Percentiles rank a stretch among this genome's conserved stretches.
These are phyloP conservation scores for Callipepla squamata DNA, from an alignment of 2,113 vertebrate genomes.

Conservation along the genomic window DNA sequence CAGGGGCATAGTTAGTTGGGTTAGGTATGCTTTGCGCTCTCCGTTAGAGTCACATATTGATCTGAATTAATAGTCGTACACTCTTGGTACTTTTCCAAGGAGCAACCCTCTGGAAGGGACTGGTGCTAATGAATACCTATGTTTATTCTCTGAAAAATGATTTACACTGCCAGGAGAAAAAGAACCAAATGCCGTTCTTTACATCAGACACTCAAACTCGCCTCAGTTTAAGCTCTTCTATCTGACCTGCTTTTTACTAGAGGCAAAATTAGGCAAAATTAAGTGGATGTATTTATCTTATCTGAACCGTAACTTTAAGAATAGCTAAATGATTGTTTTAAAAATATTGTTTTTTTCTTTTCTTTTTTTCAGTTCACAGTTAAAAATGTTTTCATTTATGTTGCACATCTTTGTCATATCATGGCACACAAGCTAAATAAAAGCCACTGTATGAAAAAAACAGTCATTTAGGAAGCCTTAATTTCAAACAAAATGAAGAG, in stretches of 20 bases:
- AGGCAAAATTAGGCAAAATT: background rate
- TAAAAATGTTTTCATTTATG: background rate
- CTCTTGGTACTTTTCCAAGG: conserved; percentile 29
- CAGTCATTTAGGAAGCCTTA: background rate
- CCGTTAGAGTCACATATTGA: conserved; percentile 28
- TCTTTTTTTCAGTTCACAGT: background rate
- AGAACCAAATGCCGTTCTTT: background rate
- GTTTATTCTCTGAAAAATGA: conserved; percentile 19
- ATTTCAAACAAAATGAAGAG: background rate
- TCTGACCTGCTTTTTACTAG: background rate
- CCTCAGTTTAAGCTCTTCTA: background rate
- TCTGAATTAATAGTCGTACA: conserved; percentile 55
- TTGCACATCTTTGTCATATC: background rate
- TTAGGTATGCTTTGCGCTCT: conserved; percentile 60
- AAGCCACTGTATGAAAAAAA: background rate
- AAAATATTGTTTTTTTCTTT: rapidly evolving
- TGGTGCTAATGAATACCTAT: conserved; percentile 1
- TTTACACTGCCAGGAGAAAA: background rate
- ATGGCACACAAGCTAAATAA: background rate
- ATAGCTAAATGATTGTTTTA: background rate
- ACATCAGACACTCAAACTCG: background rate
- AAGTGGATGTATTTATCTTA: background rate
- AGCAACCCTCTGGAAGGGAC: background rate
- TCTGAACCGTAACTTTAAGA: background rate
- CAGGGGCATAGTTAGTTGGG: conserved; percentile 67